Base-by-base conservation (phyloP, 2,797 vertebrate species). In the Natrix natrix region DNA sequence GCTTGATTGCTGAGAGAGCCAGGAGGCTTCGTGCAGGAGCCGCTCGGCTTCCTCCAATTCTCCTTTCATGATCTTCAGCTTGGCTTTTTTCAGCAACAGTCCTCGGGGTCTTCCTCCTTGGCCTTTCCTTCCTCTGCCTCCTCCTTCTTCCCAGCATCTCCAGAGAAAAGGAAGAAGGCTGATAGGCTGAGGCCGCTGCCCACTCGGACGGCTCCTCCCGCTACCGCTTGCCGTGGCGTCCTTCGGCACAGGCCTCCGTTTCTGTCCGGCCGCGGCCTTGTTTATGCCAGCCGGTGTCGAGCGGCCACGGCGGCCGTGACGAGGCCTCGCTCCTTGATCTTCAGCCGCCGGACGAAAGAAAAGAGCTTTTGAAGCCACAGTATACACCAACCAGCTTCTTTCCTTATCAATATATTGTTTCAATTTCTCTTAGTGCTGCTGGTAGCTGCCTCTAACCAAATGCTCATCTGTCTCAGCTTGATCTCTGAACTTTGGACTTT, bases 21-120 rank as follows among this genome's bases (percentile, higher is more conserved):
- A 95, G 6, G 98, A 97, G 0, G 98, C 99, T 87, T 98, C 98
- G 92, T 99, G 99, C 89, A 99, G 97, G 90, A 98, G 94, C 2
- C 22, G 94, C 5, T 98, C 98, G 0, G 99, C 99, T 2, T 98
- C 97, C 4, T 97, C 97, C 43, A 98, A 96, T 91, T 99, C 98
- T 0, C 98, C 98, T 88, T 97, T 98, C 95, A 97, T 97, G 32
- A 37, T 37, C 32, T 37, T 37, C 32, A 37, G 32, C 32, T 37
- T 37, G 32, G 32, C 32, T 37, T 37, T 37, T 37, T 37, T 37
- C 32, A 37, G 32, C 32, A 37, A 37, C 32, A 37, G 32, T 37
- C 32, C 32, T 37, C 32, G 32, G 32, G 32, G 32, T 37, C 32
- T 37, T 37, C 32, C 32, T 37, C 32, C 32, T 37, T 37, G 32